Evolutionary conservation across 2,113 vertebrate genomes (phyloP).

Genomic region (Cyanoliseus patagonus): DNA sequence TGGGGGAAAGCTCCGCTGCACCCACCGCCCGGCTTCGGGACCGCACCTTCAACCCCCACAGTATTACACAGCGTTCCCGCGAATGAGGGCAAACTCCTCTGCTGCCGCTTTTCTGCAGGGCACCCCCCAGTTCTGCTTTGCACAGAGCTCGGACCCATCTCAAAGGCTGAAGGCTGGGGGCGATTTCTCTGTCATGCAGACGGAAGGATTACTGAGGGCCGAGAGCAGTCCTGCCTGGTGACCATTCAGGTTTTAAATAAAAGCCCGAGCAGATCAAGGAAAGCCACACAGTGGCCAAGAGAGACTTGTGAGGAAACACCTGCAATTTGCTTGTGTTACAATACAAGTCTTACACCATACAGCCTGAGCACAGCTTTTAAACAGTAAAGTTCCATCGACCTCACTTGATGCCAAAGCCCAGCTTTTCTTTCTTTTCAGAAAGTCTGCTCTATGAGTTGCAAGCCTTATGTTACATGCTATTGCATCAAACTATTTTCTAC

Average conservation of each 20-base stretch:
- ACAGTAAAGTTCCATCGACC: not conserved
- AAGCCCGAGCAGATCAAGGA: not conserved
- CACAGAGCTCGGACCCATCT: not conserved
- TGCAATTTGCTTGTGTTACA: not conserved
- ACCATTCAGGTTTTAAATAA: not conserved
- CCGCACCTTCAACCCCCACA: not conserved
- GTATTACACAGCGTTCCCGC: not conserved
- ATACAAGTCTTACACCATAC: not conserved
- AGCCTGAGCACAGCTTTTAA: not conserved
- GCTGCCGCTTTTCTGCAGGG: not conserved
- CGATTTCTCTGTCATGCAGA: not conserved
- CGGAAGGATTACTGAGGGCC: not conserved
- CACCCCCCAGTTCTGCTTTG: not conserved
- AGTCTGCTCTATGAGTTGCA: not conserved
- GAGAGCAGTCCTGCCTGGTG: not conserved
- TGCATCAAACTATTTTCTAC: not conserved
- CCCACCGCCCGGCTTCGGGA: not conserved
- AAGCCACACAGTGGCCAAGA: not conserved
- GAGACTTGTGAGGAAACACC: not conserved
- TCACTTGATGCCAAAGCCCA: not conserved
- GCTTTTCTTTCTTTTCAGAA: not conserved
- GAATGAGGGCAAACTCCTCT: not conserved
- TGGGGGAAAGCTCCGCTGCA: not conserved
- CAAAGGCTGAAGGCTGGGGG: not conserved
- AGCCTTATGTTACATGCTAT: not conserved